Base-by-base conservation (phyloP, 2,113 vertebrate species). In the Accipiter cooperii region DNA sequence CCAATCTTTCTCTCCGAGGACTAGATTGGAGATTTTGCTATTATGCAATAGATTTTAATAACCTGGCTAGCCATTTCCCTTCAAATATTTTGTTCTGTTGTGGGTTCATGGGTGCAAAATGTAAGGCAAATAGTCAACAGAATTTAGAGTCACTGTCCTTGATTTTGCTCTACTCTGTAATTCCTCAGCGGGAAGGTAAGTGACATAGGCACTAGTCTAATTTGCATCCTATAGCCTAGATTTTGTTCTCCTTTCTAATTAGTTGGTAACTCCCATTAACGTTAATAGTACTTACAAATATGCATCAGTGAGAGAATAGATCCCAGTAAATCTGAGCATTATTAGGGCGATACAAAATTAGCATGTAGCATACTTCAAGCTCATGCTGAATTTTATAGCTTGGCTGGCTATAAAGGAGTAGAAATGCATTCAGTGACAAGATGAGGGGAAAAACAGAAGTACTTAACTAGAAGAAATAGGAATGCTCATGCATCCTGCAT, bases 281-380 rank as follows among this genome's bases (percentile, higher is more conserved):
- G 84, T 97, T 97, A 98, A 97, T 98, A 97, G 95, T 96, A 95
- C 96, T 97, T 97, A 97, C 90, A 96, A 97, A 96, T 78, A 78
- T 71, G 88, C 95, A 89, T 93, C 96, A 97, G 95, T 66, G 91
- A 96, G 97, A 98, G 78, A 97, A 92, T 90, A 96, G 97, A 97
- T 96, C 87, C 90, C 92, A 87, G 76, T 97, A 98, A 97, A 97
- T 97, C 94, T 96, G 91, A 94, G 85, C 93, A 85, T 97, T 97
- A 97, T 96, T 96, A 95, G 95, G 97, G 91, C 61, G 47, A 93
- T 84, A 74, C 90, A 93, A 89, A 97, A 97, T 98, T 98, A 97
- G 81, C 95, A 94, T 95, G 91, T 92, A 93, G 84, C 76, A 76
- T 25, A 20, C 90, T 90, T 93, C 87, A 94, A 93, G 91, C 77